Evolutionary conservation across 2,888 invertebrate species (phyloP), one percentile per base, ranked within the genome.

Genomic region (Drosophila borborema): DNA sequence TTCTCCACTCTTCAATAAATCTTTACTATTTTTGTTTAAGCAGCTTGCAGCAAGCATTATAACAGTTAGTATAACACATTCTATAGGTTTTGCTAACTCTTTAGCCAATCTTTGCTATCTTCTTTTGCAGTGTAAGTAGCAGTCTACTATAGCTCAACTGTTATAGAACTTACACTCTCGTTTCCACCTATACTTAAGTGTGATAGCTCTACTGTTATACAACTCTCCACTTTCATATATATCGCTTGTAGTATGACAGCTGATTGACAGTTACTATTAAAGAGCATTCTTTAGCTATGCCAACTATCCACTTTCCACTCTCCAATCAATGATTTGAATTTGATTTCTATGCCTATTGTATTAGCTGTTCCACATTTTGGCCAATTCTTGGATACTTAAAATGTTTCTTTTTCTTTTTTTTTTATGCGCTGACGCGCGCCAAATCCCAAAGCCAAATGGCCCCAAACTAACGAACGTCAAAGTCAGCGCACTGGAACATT

Each of bases 401-500:
- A 28, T 28, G 28, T 28, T 28, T 28, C 6, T 28, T 28, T 28
- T 28, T 28, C 5, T 20, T 20, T 23, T 23, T 28, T 28, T 28
- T 28, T 28, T 4, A 80, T 76, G 58, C 62, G 72, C 51, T 72
- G 73, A 40, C 81, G 79, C 88, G 84, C 84, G 89, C 89, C 81
- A 87, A 82, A 87, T 79, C 82, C 66, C 62, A 86, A 78, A 80
- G 64, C 70, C 80, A 85, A 82, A 86, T 77, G 77, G 82, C 86
- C 81, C 74, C 70, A 86, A 83, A 83, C 88, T 88, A 85, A 87
- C 88, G 82, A 85, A 77, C 51, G 34, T 80, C 70, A 71, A 85
- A 82, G 71, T 77, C 85, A 85, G 77, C 88, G 77, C 85, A 86
- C 73, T 89, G 88, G 90, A 85, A 83, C 81, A 83, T 56, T 64